phyloP scores from a whole-genome alignment of 1,140 invertebrate species.

The Latrodectus geometricus region DNA sequence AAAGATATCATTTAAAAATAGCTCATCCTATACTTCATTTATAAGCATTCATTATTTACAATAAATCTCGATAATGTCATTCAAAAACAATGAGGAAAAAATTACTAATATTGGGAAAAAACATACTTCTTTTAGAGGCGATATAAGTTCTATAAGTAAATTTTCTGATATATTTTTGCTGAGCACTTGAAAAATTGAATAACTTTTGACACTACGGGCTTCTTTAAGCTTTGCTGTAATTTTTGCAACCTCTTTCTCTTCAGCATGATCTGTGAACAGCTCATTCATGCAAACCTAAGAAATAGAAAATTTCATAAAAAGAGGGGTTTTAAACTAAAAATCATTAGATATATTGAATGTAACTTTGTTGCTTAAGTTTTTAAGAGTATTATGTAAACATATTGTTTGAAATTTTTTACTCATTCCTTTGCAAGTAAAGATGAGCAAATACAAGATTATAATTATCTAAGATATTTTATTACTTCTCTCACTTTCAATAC shows the following conservation, averaged over 20 bases:
- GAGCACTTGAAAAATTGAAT: conserved; percentile 84
- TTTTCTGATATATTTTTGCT: conserved; percentile 82
- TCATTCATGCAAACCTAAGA: conserved; percentile 83
- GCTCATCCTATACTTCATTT: too few species aligned
- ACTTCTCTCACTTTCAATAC: not conserved
- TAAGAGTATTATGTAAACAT: too few species aligned
- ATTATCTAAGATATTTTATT: not conserved
- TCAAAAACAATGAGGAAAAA: too few species aligned
- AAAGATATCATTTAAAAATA: too few species aligned
- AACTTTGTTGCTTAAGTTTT: too few species aligned
- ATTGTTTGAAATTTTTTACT: too few species aligned
- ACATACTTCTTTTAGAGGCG: conserved; percentile 83
- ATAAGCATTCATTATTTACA: too few species aligned
- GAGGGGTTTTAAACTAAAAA: not conserved
- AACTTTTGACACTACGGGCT: conserved; percentile 80
- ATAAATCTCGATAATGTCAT: too few species aligned
- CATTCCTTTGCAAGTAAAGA: not conserved
- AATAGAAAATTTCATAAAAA: conserved; percentile 36
- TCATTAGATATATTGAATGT: too few species aligned
- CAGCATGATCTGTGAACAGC: conserved; percentile 86
- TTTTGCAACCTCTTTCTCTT: conserved; percentile 91
- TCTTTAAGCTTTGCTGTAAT: conserved; percentile 80
- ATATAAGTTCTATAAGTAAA: conserved; percentile 80
- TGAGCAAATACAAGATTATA: too few species aligned
- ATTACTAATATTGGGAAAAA: not conserved